Evolutionary conservation across 2,797 vertebrate species (phyloP).

Genomic region (Rallus crepitans): DNA sequence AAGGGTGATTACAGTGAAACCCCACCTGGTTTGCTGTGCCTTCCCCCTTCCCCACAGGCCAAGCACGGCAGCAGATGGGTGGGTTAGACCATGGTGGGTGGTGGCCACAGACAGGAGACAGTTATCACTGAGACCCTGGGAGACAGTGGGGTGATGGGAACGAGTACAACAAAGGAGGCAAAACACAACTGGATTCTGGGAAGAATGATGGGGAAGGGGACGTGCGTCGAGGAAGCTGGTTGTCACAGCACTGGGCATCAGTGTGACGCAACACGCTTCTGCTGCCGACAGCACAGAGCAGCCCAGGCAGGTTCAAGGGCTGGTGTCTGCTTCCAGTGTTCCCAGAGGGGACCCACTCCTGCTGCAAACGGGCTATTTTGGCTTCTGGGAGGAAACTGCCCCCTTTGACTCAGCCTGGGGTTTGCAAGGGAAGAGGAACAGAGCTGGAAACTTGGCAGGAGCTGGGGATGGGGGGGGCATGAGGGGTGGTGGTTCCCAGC

Average conservation of each 20-base stretch:
- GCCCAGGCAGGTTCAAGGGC: not conserved
- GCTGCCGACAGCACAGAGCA: not conserved
- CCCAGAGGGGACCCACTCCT: not conserved
- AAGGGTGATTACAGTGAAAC: not conserved
- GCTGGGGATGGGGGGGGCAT: not conserved
- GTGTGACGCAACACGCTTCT: not conserved
- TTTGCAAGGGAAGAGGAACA: not conserved
- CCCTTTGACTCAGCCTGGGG: not conserved
- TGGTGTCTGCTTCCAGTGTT: not conserved
- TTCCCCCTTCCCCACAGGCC: not conserved
- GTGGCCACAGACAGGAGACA: not conserved
- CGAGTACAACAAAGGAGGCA: not conserved
- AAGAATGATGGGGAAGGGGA: not conserved
- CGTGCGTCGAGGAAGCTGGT: fast-evolving
- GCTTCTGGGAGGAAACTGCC: not conserved
- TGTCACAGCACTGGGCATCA: not conserved
- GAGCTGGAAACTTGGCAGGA: not conserved
- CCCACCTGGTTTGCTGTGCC: not conserved
- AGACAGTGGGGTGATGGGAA: conserved; percentile 1
- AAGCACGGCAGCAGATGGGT: not conserved
- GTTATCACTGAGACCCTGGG: not conserved
- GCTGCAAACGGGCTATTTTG: not conserved
- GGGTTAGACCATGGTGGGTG: not conserved
- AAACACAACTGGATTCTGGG: not conserved
- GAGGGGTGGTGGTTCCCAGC: not conserved